phyloP scores from a whole-genome alignment of 2,888 invertebrate genomes.

The Platycnemis pennipes region DNA sequence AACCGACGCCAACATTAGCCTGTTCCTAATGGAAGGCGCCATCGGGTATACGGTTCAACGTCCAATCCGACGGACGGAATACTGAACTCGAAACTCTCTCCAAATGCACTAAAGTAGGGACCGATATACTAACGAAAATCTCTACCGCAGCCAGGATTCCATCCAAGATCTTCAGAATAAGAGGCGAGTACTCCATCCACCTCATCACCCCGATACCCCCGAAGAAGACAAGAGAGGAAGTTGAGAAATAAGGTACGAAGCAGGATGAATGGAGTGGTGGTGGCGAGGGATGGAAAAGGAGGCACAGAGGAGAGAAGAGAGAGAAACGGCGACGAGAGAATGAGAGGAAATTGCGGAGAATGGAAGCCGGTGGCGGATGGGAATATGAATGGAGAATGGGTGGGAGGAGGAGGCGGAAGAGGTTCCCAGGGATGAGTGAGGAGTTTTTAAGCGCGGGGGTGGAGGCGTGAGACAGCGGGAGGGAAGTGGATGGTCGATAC shows the following conservation, averaged over 20 bases:
- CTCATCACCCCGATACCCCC: too few relatives aligned
- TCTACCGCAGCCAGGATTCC: too few relatives aligned
- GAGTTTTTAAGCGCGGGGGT: not conserved
- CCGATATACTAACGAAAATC: too few relatives aligned
- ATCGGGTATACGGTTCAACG: too few relatives aligned
- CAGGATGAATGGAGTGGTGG: not conserved
- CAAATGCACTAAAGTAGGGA: too few relatives aligned
- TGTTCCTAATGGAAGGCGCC: too few relatives aligned
- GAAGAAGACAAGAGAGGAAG: not conserved
- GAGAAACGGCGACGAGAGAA: not conserved
- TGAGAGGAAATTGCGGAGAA: slow-evolving; percentile 24
- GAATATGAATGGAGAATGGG: slow-evolving; percentile 1
- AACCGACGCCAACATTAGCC: too few relatives aligned
- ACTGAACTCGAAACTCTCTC: too few relatives aligned
- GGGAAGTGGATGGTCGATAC: not conserved
- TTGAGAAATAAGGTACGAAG: not conserved
- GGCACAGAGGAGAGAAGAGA: not conserved
- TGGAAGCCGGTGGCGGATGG: slow-evolving; percentile 9
- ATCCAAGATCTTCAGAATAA: too few relatives aligned
- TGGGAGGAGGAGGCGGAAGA: not conserved
- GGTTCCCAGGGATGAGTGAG: not conserved
- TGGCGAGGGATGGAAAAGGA: not conserved
- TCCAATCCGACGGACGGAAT: too few relatives aligned
- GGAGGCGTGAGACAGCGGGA: not conserved
- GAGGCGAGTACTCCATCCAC: too few relatives aligned